These are phyloP conservation scores for Pollicipes pollicipes DNA, from an alignment of 1,140 invertebrate genomes.

Conservation along the genomic window DNA sequence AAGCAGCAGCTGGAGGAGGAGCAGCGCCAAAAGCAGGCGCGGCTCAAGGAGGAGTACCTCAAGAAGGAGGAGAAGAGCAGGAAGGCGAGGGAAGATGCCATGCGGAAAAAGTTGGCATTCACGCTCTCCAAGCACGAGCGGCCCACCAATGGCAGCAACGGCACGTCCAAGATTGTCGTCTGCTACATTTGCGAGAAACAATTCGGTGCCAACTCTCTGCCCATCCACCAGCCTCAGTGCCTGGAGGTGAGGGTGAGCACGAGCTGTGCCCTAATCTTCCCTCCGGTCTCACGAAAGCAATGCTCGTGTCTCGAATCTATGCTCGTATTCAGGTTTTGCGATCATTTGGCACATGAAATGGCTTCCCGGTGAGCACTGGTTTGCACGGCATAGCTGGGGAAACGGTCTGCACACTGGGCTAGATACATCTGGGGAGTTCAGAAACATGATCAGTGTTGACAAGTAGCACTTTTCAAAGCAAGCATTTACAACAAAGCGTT, in stretches of 20 bases:
- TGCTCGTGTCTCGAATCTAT: no score
- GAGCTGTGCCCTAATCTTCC: no score
- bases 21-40: neutral
- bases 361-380: no score
- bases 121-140: neutral
- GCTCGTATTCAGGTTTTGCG: no score
- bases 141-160: constrained; percentile 4
- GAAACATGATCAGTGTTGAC: no score
- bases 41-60: neutral
- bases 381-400: no score
- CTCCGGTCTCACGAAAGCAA: no score
- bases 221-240: constrained; percentile 58
- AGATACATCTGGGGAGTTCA: no score
- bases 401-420: no score
- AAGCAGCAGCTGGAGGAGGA: neutral
- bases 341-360: no score
- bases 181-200: constrained; percentile 57
- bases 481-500: no score
- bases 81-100: neutral
- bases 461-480: no score
- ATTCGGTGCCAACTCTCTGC: constrained; percentile 48
- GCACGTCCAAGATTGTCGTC: constrained; percentile 24
- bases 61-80: neutral
- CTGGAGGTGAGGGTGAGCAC: constrained; percentile 33
- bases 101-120: neutral